Conservation (phyloP, 2,113 vertebrate genomes). For the Neodontobutis hainanensis region DNA sequence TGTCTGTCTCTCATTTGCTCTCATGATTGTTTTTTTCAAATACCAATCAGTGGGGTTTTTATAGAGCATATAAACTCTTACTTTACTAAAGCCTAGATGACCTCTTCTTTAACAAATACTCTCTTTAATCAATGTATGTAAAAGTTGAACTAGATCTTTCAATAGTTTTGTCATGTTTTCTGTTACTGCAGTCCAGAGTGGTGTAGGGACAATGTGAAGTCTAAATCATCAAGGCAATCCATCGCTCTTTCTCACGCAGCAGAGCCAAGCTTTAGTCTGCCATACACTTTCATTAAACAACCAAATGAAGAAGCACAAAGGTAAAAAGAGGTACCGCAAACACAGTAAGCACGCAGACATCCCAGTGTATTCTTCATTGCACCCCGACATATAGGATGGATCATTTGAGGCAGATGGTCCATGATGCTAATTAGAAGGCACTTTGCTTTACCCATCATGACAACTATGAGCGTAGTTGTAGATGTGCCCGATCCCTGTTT, state of each 20-base stretch:
- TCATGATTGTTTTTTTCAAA: too few relatives aligned
- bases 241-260: constrained; percentile 44
- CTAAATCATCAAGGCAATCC: constrained; percentile 52
- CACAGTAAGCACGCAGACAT: constrained; percentile 10
- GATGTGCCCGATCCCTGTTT: constrained; percentile 34
- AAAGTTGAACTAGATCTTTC: too few relatives aligned
- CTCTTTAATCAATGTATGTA: too few relatives aligned
- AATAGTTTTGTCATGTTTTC: not conserved
- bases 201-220: constrained; percentile 30
- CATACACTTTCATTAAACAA: constrained; percentile 37
- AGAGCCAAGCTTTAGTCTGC: constrained; percentile 47
- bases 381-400: constrained; percentile 40
- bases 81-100: too few relatives aligned
- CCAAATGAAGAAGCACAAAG: constrained; percentile 21
- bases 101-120: too few relatives aligned
- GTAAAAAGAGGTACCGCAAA: constrained; percentile 25
- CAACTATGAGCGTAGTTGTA: constrained; percentile 38
- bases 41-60: too few relatives aligned
- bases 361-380: constrained; percentile 41
- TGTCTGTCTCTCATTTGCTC: too few relatives aligned
- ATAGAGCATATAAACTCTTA: too few relatives aligned
- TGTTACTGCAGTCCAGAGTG: constrained; percentile 8
- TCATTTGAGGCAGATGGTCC: constrained; percentile 65
- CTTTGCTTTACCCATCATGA: constrained; percentile 47
- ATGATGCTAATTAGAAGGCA: constrained; percentile 65